phyloP scores from a whole-genome alignment of 2,797 vertebrate species.

The Dipus sagitta region DNA sequence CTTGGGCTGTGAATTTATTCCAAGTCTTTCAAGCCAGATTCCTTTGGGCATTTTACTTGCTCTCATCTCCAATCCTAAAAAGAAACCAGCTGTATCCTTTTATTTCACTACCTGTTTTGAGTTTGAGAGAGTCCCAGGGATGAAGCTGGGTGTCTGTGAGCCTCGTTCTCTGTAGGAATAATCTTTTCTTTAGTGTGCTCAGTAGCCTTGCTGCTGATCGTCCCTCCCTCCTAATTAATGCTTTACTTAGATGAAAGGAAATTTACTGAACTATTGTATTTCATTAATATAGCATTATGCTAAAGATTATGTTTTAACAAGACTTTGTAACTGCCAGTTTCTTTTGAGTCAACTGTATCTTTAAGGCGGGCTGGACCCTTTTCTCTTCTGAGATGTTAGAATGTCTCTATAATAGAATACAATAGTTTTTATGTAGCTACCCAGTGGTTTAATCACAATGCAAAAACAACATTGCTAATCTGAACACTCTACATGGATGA shows the following conservation, averaged over 20 bases:
- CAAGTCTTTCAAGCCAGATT: conserved; percentile 12
- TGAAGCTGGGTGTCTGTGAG: background rate
- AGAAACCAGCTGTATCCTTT: background rate
- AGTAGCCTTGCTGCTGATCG: background rate
- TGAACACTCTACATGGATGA: conserved; percentile 73
- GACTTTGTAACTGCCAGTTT: background rate
- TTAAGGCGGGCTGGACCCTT: conserved; percentile 38
- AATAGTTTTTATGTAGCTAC: conserved; percentile 56
- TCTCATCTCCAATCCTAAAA: background rate
- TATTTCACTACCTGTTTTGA: conserved; percentile 4
- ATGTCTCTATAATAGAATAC: conserved; percentile 1
- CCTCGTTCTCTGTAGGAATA: background rate
- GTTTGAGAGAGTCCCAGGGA: background rate
- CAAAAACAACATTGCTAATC: conserved; percentile 75
- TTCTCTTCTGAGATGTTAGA: conserved; percentile 28
- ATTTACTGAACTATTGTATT: conserved; percentile 56
- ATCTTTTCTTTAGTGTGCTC: background rate
- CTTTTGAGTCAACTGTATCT: conserved; percentile 49
- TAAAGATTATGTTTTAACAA: conserved; percentile 50
- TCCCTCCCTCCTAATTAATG: conserved; percentile 4
- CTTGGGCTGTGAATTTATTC: conserved; percentile 29
- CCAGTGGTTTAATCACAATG: conserved; percentile 72
- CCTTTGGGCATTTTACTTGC: background rate
- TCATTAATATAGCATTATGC: conserved; percentile 11
- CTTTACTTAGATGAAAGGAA: conserved; percentile 47